These are phyloP conservation scores for Cynodonichthys magdalenae DNA, from an alignment of 2,797 vertebrate genomes.

Conservation along the genomic window DNA sequence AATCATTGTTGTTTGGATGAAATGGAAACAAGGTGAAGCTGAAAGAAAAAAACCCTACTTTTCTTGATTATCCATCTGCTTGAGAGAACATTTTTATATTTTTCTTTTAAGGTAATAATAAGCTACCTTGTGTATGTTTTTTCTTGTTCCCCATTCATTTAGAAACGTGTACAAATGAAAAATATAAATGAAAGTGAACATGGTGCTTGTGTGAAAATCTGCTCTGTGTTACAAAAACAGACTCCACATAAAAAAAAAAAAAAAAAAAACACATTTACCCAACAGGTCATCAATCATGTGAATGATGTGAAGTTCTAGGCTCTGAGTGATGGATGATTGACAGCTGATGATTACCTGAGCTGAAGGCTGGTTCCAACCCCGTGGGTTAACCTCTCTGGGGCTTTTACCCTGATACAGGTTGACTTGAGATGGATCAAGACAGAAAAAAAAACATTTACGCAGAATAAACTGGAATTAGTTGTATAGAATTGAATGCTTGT, in stretches of 20 bases:
- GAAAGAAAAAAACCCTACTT: constrained; percentile 1
- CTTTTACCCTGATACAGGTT: constrained; percentile 40
- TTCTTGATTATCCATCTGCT: constrained; percentile 18
- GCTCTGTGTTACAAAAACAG: no score
- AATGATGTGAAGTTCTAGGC: constrained; percentile 40
- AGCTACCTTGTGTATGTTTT: background rate
- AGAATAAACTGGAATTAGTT: constrained; percentile 35
- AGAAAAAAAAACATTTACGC: constrained; percentile 22
- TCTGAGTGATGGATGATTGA: constrained; percentile 67
- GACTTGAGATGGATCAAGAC: constrained; percentile 31
- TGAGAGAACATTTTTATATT: constrained; percentile 11
- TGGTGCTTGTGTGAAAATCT: background rate
- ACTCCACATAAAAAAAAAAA: no score
- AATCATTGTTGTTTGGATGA: background rate
- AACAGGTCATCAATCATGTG: constrained; percentile 66
- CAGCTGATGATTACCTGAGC: constrained; percentile 66
- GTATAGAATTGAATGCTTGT: background rate
- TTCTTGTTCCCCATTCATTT: background rate
- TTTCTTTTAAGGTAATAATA: background rate
- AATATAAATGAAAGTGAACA: background rate
- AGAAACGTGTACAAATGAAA: background rate
- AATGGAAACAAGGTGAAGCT: constrained; percentile 16
- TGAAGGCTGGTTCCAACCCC: constrained; percentile 46
- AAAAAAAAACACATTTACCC: background rate
- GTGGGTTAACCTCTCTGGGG: constrained; percentile 46